Conservation (phyloP, 2,797 vertebrate genomes). For the Sebastes dallii region DNA sequence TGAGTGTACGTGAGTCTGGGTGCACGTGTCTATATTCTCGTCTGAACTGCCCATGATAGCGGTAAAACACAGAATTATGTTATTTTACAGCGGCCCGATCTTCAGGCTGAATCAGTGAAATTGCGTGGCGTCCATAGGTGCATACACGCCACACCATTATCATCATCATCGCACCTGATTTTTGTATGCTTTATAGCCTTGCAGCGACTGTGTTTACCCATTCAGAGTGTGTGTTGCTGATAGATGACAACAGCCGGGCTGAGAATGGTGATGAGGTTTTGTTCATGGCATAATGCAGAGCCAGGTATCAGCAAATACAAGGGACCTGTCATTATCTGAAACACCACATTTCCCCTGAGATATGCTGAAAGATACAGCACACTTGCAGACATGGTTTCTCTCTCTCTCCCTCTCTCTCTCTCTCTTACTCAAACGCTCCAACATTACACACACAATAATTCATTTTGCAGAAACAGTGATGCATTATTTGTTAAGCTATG, state of each 20-base stretch:
- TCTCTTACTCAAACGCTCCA: conserved; percentile 11
- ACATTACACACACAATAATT: conserved; percentile 63
- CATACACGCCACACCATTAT: conserved; percentile 38
- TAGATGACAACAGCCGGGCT: conserved; percentile 62
- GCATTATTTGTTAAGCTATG: conserved; percentile 67
- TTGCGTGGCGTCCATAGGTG: conserved; percentile 16
- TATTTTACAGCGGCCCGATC: conserved; percentile 36
- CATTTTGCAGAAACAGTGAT: conserved; percentile 63
- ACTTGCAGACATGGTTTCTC: conserved; percentile 55
- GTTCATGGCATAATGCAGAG: conserved; percentile 64
- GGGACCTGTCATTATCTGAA: conserved; percentile 77
- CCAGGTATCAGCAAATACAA: conserved; percentile 72
- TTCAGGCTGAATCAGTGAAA: conserved; percentile 40
- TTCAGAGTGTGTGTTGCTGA: conserved; percentile 59
- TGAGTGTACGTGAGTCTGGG: not conserved
- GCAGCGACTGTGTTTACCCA: conserved; percentile 52
- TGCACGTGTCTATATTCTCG: not conserved
- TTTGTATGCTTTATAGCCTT: conserved; percentile 52
- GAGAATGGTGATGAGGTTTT: conserved; percentile 72
- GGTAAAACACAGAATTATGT: conserved; percentile 32
- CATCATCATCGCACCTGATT: conserved; percentile 50
- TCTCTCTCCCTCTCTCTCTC: not conserved
- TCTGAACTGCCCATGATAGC: not conserved
- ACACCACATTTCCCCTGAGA: conserved; percentile 74
- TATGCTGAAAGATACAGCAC: conserved; percentile 60